Base-by-base conservation (phyloP, 2,113 vertebrate species). In the Isurus oxyrinchus region DNA sequence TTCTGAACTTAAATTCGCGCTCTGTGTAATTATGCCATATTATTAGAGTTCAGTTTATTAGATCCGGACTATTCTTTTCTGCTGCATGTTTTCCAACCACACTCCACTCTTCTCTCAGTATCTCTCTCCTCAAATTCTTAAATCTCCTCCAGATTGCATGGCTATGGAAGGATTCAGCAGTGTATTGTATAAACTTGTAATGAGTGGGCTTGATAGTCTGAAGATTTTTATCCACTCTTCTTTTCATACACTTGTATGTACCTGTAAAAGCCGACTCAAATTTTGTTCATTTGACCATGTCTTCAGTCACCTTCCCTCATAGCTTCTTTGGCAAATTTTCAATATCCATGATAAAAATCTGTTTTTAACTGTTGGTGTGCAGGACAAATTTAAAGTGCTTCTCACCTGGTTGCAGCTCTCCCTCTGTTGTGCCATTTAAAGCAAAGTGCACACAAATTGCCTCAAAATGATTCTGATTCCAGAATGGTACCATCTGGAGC, bases 1-100 rank as follows among this genome's bases (percentile, higher is more conserved):
- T 90, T 90, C 31, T 90, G 87, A 90, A 59, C 27, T 57, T 3
- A 59, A 90, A 59, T 35, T 27, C 31, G 16, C 55, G 31, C 13
- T 90, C 87, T 55, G 59, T 90, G 87, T 90, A 90, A 90, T 90
- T 90, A 59, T 31, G 55, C 87, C 87, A 59, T 57, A 57, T 59
- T 49, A 87, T 53, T 87, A 44, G 7, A 5, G 84, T 49, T 87
- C 84, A 35, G 27, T 90, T 59, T 14, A 90, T 90, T 59, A 35
- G 87, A 57, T 27, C 55, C 31, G 8, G 59, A 27, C 87, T 59
- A 59, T 25, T 27, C 55, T 5, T 59, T 55, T 90, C 57, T 90
- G 55, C 59, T 31, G 8, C 57, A 90, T 90, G 53, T 59, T 35
- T 59, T 57, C 27, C 3, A 13, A 35, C 27, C 53, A 90, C 23